Percentiles rank a stretch among this genome's conserved stretches.
Evolutionary conservation across 2,797 vertebrate genomes (phyloP).

Genomic region (Brachyrhaphis roseni): DNA sequence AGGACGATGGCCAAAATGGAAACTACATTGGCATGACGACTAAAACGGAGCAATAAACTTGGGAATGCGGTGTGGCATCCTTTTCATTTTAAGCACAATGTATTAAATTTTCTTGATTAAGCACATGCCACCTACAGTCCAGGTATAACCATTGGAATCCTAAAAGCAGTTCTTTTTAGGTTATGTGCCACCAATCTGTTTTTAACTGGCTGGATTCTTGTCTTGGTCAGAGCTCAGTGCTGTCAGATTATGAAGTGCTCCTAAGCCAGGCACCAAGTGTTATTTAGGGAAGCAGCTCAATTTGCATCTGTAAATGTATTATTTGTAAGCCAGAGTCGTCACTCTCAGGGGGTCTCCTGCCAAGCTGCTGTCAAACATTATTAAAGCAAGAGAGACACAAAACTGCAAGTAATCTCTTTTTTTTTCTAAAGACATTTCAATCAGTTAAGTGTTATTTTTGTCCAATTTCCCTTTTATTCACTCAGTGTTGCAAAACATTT

Average conservation of each 20-base stretch:
- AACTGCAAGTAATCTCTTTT: background rate
- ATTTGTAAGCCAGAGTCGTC: slow-evolving; percentile 21
- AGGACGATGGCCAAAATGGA: slow-evolving; percentile 74
- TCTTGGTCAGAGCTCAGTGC: slow-evolving; percentile 7
- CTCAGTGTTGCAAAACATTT: slow-evolving; percentile 27
- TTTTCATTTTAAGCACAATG: slow-evolving; percentile 17
- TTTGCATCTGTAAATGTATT: slow-evolving; percentile 32
- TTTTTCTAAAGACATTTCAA: slow-evolving; percentile 7
- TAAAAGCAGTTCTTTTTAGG: background rate
- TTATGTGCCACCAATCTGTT: slow-evolving; percentile 6
- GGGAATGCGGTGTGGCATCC: slow-evolving; percentile 7
- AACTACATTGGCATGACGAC: slow-evolving; percentile 66
- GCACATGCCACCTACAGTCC: background rate
- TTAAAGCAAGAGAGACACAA: slow-evolving; percentile 16
- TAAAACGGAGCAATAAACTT: slow-evolving; percentile 51
- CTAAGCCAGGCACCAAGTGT: background rate
- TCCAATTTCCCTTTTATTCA: slow-evolving; percentile 31
- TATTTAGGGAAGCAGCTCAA: slow-evolving; percentile 24
- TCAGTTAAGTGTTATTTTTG: slow-evolving; percentile 47
- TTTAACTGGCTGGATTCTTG: background rate
- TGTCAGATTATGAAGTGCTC: slow-evolving; percentile 15
- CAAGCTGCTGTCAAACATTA: slow-evolving; percentile 26
- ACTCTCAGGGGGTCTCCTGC: slow-evolving; percentile 44
- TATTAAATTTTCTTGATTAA: slow-evolving; percentile 21
- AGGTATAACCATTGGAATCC: background rate